A percentile compares a stretch with the other conserved stretches of the same genome.
Evolutionary conservation across 64 coral and sea anemone genomes (phyloP).

Genomic region (Montipora foliosa): DNA sequence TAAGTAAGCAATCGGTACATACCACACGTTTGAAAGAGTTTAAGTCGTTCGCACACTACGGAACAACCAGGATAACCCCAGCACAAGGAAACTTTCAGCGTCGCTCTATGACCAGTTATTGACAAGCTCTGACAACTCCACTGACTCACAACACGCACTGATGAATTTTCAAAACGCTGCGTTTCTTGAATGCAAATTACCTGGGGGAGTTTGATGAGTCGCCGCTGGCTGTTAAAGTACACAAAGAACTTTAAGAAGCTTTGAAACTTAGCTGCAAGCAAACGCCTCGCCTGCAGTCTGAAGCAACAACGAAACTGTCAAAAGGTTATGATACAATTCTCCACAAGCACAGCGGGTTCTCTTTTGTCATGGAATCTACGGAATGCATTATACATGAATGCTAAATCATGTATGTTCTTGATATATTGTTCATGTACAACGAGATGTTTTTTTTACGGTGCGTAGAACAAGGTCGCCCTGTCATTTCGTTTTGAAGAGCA

Average conservation of each 20-base stretch:
- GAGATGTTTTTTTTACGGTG: background rate
- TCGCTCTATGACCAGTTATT: background rate
- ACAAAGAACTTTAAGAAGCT: background rate
- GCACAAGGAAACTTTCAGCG: background rate
- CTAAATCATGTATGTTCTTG: background rate
- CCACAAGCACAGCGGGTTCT: slow-evolving; percentile 16
- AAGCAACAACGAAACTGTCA: background rate
- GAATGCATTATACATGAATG: slow-evolving; percentile 11
- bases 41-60: too few relatives aligned
- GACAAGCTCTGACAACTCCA: background rate
- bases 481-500: background rate
- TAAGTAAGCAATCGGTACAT: slow-evolving; percentile 17
- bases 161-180: background rate
- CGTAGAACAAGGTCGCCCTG: background rate
- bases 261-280: background rate
- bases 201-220: background rate
- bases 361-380: slow-evolving; percentile 22
- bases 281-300: background rate
- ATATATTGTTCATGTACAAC: slow-evolving; percentile 14
- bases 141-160: background rate
- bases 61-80: too few relatives aligned
- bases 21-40: background rate
- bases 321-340: slow-evolving; percentile 38
- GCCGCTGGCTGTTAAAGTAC: background rate
- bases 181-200: slow-evolving; percentile 45